phyloP scores from a whole-genome alignment of 2,888 invertebrate species.

The Pseudoips prasinana region DNA sequence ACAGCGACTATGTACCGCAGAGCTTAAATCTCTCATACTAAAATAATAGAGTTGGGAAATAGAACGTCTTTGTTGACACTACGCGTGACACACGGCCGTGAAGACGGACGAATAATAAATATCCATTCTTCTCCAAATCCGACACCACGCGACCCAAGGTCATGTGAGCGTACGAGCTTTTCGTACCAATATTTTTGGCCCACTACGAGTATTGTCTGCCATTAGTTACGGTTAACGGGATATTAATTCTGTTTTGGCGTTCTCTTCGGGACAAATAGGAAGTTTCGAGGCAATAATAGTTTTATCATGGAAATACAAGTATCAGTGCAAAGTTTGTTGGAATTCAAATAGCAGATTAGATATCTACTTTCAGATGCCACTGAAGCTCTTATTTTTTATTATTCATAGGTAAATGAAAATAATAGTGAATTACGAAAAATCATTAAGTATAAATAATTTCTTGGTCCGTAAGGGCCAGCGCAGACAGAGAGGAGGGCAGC shows the following conservation, averaged over 20 bases:
- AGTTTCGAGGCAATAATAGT: constrained; percentile 6
- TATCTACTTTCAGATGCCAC: no score
- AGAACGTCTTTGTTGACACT: constrained; percentile 47
- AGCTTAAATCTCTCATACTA: constrained; percentile 49
- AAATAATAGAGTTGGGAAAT: constrained; percentile 49
- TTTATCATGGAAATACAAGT: constrained; percentile 6
- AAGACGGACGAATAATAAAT: constrained; percentile 16
- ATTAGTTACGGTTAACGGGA: constrained; percentile 16
- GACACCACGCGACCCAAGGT: constrained; percentile 15
- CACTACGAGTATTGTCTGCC: constrained; percentile 7
- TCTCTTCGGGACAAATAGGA: constrained; percentile 13
- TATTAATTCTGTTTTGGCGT: constrained; percentile 26
- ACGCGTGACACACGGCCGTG: constrained; percentile 32
- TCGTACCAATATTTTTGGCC: constrained; percentile 29
- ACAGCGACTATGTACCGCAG: constrained; percentile 30
- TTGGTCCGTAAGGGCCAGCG: no score
- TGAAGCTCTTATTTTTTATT: no score
- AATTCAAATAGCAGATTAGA: no score
- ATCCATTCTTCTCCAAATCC: no score
- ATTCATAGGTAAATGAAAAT: no score
- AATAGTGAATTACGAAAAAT: no score
- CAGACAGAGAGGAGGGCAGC: no score
- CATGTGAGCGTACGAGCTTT: constrained; percentile 6
- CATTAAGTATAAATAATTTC: no score
- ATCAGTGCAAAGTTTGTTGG: no score